phyloP scores from a whole-genome alignment of 2,888 invertebrate genomes.

The Cerastis leucographa region DNA sequence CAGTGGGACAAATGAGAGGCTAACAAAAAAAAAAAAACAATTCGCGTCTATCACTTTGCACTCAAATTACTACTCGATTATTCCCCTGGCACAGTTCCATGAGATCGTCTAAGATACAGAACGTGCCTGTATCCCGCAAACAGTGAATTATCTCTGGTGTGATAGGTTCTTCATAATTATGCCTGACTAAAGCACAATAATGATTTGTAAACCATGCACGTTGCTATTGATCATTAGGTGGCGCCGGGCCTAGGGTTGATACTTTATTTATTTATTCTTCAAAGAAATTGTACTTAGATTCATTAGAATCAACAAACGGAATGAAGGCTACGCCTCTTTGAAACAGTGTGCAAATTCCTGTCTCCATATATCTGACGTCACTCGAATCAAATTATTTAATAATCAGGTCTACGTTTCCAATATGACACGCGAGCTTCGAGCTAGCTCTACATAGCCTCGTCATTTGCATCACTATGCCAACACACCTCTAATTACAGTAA shows the following conservation, averaged over 20 bases:
- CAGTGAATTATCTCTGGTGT: constrained; percentile 28
- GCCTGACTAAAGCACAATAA: constrained; percentile 32
- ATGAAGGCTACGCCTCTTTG: not conserved
- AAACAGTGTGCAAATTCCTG: constrained; percentile 3
- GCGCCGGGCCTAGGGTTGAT: constrained; percentile 47
- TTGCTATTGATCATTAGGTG: constrained; percentile 59
- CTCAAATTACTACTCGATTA: not conserved
- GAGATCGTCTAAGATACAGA: not conserved
- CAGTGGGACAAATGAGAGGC: too few species aligned
- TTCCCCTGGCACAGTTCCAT: not conserved
- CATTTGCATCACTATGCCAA: constrained; percentile 83
- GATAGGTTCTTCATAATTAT: constrained; percentile 22
- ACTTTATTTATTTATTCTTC: not conserved
- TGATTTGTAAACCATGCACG: constrained; percentile 53
- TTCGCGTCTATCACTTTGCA: not conserved
- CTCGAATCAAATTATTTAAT: constrained; percentile 30
- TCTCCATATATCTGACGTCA: constrained; percentile 22
- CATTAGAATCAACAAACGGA: constrained; percentile 11
- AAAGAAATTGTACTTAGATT: not conserved
- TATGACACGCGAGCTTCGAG: constrained; percentile 46
- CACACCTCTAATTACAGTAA: constrained; percentile 86
- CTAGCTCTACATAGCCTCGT: constrained; percentile 65
- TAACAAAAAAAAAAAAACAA: too few species aligned
- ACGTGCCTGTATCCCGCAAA: constrained; percentile 4
- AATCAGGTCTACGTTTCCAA: constrained; percentile 40